Base-by-base conservation (phyloP, 1,140 invertebrate genomes). In the Microplitis demolitor region DNA sequence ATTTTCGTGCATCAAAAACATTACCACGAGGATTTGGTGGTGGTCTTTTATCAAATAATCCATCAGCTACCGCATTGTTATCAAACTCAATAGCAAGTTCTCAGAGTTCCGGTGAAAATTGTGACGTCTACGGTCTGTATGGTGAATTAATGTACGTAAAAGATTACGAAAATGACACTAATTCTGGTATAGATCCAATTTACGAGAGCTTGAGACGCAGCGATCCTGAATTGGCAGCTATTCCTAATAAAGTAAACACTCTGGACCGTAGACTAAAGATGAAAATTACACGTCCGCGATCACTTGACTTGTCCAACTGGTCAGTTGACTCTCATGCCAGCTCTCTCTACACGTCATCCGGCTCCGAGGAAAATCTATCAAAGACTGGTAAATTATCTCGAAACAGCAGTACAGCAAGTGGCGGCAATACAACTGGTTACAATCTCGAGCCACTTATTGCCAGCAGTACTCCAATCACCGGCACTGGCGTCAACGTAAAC, bases 71-170 rank as follows among this genome's bases (percentile, higher is more conserved):
- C 51, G 88, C 87, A 70, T 87, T 90, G 39, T 82, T 90, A 9
- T 90, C 90, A 0, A 88, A 83, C 6, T 89, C 88, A 0, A 90
- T 89, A 11, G 88, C 88, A 0, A 90, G 89, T 4, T 84, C 88
- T 1, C 89, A 90, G 77, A 89, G 91, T 72, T 88, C 89, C 24
- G 90, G 91, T 2, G 90, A 91, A 73, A 90, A 91, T 66, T 95
- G 93, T 79, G 94, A 96, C 82, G 94, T 97, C 0, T 97, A 96
- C 81, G 95, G 95, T 0, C 86, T 97, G 0, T 97, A 97, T 79
- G 94, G 93, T 0, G 95, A 97, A 79, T 86, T 97, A 31, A 95
- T 97, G 89, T 95, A 95, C 82, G 92, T 96, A 2, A 94, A 94
- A 80, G 94, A 96, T 82, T 95, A 94, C 78, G 94, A 95, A 60